phyloP scores from a whole-genome alignment of 2,113 vertebrate genomes.

The Scolopax mira region DNA sequence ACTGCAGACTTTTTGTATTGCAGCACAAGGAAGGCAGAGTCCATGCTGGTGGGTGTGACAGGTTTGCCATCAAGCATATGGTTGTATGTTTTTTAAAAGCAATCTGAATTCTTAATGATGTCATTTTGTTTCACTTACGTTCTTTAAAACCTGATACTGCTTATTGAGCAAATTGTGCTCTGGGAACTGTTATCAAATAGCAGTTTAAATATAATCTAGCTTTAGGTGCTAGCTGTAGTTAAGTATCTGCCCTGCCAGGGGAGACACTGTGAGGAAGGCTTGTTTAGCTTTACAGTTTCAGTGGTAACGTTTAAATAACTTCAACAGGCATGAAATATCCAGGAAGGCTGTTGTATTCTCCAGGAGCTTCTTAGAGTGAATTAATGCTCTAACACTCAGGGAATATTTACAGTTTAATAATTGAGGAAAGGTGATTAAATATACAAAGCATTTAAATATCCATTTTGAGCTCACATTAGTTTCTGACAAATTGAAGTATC shows the following conservation, averaged over 20 bases:
- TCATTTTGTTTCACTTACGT: neutral
- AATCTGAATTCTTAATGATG: neutral
- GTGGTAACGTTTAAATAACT: neutral
- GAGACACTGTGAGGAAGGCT: neutral
- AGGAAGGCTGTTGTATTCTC: neutral
- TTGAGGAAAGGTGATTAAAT: constrained; percentile 34
- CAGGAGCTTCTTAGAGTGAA: neutral
- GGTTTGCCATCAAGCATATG: neutral
- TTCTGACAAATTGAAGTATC: neutral
- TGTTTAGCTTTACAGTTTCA: neutral
- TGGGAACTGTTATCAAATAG: constrained; percentile 20
- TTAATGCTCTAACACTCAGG: neutral
- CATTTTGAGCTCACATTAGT: constrained; percentile 5
- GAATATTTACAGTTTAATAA: constrained; percentile 27
- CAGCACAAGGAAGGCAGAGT: neutral
- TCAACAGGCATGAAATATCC: neutral
- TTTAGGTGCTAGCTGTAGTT: neutral
- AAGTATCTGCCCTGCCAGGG: neutral
- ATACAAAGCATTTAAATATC: neutral
- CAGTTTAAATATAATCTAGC: constrained; percentile 34
- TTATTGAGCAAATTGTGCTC: constrained; percentile 30
- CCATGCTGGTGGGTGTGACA: neutral
- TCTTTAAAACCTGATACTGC: constrained; percentile 8
- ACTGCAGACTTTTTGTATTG: neutral
- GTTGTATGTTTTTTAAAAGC: neutral